Base-by-base conservation (phyloP, 2,113 vertebrate genomes). In the Dendropsophus ebraccatus region DNA sequence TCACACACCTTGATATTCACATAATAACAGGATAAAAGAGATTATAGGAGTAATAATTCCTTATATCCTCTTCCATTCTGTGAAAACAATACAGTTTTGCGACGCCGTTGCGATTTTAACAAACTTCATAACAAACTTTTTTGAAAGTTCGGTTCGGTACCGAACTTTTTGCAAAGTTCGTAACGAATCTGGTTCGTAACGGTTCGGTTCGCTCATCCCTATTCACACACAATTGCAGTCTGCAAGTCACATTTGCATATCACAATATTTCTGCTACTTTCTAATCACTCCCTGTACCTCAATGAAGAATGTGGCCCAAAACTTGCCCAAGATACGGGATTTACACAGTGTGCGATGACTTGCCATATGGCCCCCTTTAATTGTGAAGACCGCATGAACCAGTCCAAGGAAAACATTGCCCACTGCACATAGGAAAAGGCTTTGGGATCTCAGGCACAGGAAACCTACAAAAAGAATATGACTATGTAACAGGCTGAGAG, bases 341-440 rank as follows among this genome's bases (percentile, higher is more conserved):
- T 96, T 91, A 0, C 94, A 96, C 89, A 99, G 93, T 0, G 95
- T 91, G 0, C 95, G 94, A 32, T 99, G 97, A 84, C 94, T 97
- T 86, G 97, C 94, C 92, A 98, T 91, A 82, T 99, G 97, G 9
- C 96, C 95, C 79, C 96, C 97, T 87, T 99, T 99, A 88, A 97
- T 87, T 0, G 96, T 93, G 91, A 98, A 90, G 1, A 96, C 90
- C 0, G 90, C 94, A 69, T 99, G 96, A 19, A 92, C 94, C 62
- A 96, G 88, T 0, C 96, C 97, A 60, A 98, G 94, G 86, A 93
- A 82, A 83, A 94, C 14, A 87, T 96, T 4, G 45, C 97, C 97
- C 1, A 1, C 52, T 3, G 88, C 87, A 65, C 97, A 96, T 30
- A 90, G 87, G 83, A 92, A 19, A 30, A 89, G 0, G 1, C 90